phyloP scores from a whole-genome alignment of 2,888 invertebrate genomes.

The Eupithecia subumbrata region DNA sequence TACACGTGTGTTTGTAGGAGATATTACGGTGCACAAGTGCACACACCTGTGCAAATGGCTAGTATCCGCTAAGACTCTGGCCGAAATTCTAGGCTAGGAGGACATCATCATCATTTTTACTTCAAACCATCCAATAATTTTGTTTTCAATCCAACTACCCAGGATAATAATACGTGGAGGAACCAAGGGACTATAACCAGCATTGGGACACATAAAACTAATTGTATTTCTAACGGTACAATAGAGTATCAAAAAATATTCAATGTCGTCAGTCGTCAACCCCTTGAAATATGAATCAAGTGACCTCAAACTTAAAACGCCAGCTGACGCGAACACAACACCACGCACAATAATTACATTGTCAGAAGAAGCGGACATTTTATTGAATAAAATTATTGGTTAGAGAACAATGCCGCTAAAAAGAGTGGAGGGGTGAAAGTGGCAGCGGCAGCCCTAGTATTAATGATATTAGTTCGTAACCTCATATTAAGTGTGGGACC shows the following conservation, averaged over 20 bases:
- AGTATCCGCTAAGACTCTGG: too few species aligned
- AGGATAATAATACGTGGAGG: neutral
- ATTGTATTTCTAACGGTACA: neutral
- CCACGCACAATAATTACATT: constrained; percentile 45
- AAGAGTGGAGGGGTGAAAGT: constrained; percentile 57
- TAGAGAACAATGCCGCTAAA: constrained; percentile 63
- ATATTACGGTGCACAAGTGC: neutral
- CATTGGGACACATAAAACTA: neutral
- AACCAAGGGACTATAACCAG: too few species aligned
- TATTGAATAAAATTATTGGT: constrained; percentile 63
- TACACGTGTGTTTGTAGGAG: neutral
- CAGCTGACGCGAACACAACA: constrained; percentile 50
- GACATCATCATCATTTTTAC: too few species aligned
- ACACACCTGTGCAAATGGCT: neutral
- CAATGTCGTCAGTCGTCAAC: constrained; percentile 4
- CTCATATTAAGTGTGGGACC: constrained; percentile 64
- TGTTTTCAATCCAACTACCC: neutral
- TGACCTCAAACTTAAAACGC: constrained; percentile 25
- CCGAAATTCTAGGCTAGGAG: neutral
- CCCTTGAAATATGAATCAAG: constrained; percentile 23
- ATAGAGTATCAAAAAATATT: neutral
- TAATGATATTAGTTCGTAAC: constrained; percentile 78
- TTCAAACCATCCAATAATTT: neutral
- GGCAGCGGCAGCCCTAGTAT: constrained; percentile 54
- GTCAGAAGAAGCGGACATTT: constrained; percentile 47